Conservation (phyloP, 2,888 invertebrate species). For the Sesia apiformis region DNA sequence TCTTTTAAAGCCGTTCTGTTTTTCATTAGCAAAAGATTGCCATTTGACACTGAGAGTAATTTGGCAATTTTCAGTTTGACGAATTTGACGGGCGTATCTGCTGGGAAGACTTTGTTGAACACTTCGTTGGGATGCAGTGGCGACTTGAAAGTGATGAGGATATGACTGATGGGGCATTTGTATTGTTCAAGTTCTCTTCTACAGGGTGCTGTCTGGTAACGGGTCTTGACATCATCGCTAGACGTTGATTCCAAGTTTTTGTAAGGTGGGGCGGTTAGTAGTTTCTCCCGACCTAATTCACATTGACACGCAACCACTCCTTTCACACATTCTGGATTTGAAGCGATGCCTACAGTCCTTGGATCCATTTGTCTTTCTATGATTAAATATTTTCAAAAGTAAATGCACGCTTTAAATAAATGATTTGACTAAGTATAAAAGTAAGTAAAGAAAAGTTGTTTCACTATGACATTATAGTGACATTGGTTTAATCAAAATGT, state of each 20-base stretch:
- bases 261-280: constrained; percentile 59
- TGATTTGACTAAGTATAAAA: background rate
- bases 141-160: constrained; percentile 52
- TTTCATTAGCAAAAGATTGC: constrained; percentile 51
- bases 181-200: constrained; percentile 41
- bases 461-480: background rate
- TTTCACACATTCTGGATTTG: constrained; percentile 31
- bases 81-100: constrained; percentile 51
- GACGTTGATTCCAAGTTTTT: constrained; percentile 24
- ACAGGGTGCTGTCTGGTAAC: constrained; percentile 51
- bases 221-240: constrained; percentile 33
- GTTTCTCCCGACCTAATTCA: constrained; percentile 58
- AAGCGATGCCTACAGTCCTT: constrained; percentile 29
- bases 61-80: constrained; percentile 61
- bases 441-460: background rate
- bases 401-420: background rate
- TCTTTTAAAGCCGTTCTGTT: constrained; percentile 62
- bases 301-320: constrained; percentile 51
- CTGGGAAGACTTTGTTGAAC: constrained; percentile 61
- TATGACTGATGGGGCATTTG: constrained; percentile 57
- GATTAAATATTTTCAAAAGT: no score
- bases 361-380: background rate
- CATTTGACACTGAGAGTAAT: constrained; percentile 48
- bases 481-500: background rate
- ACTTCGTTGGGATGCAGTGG: constrained; percentile 49